Evolutionary conservation across 2,113 vertebrate genomes (phyloP), one percentile per base, ranked within the genome.

Genomic region (Argyrosomus japonicus): DNA sequence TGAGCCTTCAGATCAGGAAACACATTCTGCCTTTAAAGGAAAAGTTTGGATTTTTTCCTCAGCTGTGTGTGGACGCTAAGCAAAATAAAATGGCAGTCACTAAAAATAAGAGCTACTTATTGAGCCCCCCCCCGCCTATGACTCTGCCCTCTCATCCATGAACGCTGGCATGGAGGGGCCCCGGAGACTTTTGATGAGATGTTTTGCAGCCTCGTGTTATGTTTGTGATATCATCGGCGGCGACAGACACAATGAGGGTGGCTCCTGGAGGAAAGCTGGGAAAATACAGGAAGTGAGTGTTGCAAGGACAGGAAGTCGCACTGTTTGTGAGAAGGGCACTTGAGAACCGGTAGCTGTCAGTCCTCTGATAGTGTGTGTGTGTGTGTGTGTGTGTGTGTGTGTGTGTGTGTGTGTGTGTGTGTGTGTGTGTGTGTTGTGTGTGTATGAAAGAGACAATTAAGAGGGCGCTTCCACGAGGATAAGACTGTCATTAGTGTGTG

Each of bases 161-260:
- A 78, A 62, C 9, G 11, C 7, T 70, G 64, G 29, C 8, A 47
- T n/a, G 36, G 54, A 27, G 60, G 54, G 60, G 17, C 45, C 36
- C 21, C n/a, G 21, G 61, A 72, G 57, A 50, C 50, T 36, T 68
- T n/a, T 17, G 9, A 58, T 43, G 74, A 65, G 27, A 53, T 80
- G 80, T 88, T 86, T 77, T 65, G 36, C 71, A 10, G 36, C 43
- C 67, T 77, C 0, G 32, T 84, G 84, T 81, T 89, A 32, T 85
- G 85, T 77, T 89, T 36, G 67, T 82, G 91, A 91, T 92, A 12
- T 32, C 25, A 91, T 92, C 90, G 65, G 77, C 2, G 62, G 53
- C 10, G n/a, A 82, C 75, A 90, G 88, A 89, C 87, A 88, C 85
- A 91, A 91, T 81, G 89, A 74, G 84, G 82, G 79, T 25, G 71